Base-by-base conservation (phyloP, 2,888 invertebrate genomes). In the Ectemnius lituratus region DNA sequence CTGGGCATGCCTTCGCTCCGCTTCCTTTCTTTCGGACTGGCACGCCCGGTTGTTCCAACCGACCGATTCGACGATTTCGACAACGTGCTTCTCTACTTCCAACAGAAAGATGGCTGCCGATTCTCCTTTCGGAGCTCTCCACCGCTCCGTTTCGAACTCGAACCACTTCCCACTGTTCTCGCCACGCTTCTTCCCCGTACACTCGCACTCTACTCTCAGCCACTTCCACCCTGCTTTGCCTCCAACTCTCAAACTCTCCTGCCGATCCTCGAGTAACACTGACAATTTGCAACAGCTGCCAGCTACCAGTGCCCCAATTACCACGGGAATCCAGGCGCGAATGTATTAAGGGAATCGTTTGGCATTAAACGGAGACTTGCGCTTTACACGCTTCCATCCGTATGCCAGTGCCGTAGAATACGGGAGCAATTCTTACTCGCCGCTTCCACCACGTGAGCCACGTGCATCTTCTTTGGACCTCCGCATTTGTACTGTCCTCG, bases 311-410 rank as follows among this genome's bases (percentile, higher is more conserved):
- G 80, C 59, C 57, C 77, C 72, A 79, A 79, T 84, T 79, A 62
- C 76, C 52, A 69, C 63, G 73, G 69, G 73, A 57, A 71, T 81
- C 79, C 71, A 62, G 71, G 62, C 72, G 74, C 71, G 74, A 82
- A 67, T 74, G 76, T 78, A 76, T 79, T 75, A 79, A 83, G 75
- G 75, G 78, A 79, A 82, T 70, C 69, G 82, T 80, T 82, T 82
- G 81, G 81, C 78, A 79, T 67, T 76, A 75, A 73, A 77, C 65
- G 76, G 79, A 80, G 82, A 85, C 84, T 76, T 86, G 84, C 86
- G 85, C 85, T 72, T 70, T 72, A 73, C 62, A 46, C 52, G 70
- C 70, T 62, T 49, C 75, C 47, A 28, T 46, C 75, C 76, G 75
- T 68, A 67, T 62, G 59, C 58, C 81, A 75, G 81, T 62, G 69